Evolutionary conservation across 2,113 vertebrate genomes (phyloP).

Genomic region (Ptyas mucosa): DNA sequence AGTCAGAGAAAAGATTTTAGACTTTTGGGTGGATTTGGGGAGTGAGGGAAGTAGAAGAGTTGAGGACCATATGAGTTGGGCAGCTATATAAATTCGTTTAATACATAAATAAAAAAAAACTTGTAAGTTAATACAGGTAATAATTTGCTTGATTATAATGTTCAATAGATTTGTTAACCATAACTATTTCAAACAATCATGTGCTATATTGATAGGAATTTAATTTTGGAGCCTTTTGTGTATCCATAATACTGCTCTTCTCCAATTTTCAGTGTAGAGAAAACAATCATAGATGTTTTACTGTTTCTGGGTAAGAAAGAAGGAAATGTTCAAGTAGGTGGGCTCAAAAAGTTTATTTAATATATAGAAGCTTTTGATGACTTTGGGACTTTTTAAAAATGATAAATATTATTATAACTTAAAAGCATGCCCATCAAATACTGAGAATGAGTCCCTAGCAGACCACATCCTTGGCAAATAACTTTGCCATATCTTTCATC

Average conservation of each 20-base stretch:
- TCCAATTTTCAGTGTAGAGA: not conserved
- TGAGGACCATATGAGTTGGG: not conserved
- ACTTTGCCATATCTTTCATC: not conserved
- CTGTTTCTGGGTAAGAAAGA: not conserved
- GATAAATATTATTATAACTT: not conserved
- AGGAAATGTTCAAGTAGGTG: not conserved
- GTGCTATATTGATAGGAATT: not conserved
- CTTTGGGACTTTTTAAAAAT: not conserved
- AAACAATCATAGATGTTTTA: not conserved
- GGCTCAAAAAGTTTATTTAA: not conserved
- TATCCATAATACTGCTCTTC: not conserved
- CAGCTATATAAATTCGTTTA: not conserved
- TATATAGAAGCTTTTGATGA: not conserved
- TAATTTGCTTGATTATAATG: not conserved
- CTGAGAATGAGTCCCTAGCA: not conserved
- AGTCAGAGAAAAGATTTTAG: not conserved
- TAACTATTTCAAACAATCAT: not conserved
- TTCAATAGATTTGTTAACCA: not conserved
- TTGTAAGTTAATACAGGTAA: not conserved
- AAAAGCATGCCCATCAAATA: not conserved
- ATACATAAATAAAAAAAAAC: not conserved
- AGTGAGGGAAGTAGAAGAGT: not conserved
- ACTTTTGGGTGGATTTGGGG: not conserved
- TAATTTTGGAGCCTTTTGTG: not conserved
- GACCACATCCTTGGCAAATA: not conserved